Conservation (phyloP, 2,888 invertebrate genomes). For the Plebejus argus region DNA sequence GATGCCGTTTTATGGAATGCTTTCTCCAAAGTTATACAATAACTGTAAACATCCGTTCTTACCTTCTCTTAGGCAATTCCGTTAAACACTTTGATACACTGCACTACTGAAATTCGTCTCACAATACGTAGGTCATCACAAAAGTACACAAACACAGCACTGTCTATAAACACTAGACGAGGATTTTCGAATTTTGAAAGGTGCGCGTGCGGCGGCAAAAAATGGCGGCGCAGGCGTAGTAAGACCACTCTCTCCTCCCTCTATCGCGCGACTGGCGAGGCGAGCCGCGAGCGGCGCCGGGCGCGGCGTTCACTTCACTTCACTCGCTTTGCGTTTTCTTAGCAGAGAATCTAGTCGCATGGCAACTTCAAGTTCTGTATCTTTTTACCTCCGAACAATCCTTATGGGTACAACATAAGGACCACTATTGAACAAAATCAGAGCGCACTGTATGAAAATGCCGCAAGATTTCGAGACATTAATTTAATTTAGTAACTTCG, state of each 20-base stretch:
- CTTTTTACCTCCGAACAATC: background rate
- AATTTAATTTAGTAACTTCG: slow-evolving; percentile 34
- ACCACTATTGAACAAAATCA: background rate
- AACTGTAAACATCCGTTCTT: slow-evolving; percentile 77
- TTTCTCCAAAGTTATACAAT: slow-evolving; percentile 71
- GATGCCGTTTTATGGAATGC: slow-evolving; percentile 39
- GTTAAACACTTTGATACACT: slow-evolving; percentile 75
- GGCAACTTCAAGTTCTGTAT: slow-evolving; percentile 58
- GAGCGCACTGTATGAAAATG: slow-evolving; percentile 44
- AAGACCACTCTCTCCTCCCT: slow-evolving; percentile 62
- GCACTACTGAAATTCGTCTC: slow-evolving; percentile 71
- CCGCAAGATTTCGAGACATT: slow-evolving; percentile 42
- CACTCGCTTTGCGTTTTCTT: slow-evolving; percentile 64
- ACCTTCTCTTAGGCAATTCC: slow-evolving; percentile 77
- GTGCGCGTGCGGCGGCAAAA: slow-evolving; percentile 51
- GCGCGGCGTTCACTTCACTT: slow-evolving; percentile 60
- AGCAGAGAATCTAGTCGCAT: slow-evolving; percentile 76
- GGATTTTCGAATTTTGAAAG: slow-evolving; percentile 38
- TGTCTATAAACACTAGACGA: slow-evolving; percentile 46
- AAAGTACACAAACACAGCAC: slow-evolving; percentile 65
- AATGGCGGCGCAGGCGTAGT: slow-evolving; percentile 49
- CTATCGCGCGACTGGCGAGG: slow-evolving; percentile 69
- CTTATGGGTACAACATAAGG: background rate
- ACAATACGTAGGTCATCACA: slow-evolving; percentile 67
- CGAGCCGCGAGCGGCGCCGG: slow-evolving; percentile 45